Base-by-base conservation (phyloP, 2,113 vertebrate genomes). In the Eptesicus fuscus region DNA sequence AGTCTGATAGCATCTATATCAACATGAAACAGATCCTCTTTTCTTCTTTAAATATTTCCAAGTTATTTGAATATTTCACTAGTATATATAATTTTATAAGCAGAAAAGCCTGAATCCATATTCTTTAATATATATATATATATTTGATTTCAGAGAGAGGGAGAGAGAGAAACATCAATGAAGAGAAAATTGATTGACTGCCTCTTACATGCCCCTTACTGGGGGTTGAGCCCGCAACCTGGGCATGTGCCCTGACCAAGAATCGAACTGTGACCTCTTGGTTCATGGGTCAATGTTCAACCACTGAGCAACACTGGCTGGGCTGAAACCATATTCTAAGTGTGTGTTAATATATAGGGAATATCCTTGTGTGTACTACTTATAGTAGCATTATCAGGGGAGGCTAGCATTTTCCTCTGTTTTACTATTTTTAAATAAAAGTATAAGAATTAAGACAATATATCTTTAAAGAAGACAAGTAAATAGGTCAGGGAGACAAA, bases 21-120 rank as follows among this genome's bases (percentile, higher is more conserved):
- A 51, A 69, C 67, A 79, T 53, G 30, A 82, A 88, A 83, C 28
- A 70, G n/a, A 67, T 32, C n/a, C 25, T 83, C 13, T 28, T 91
- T 95, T 85, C 37, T 93, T 83, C 56, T 93, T 88, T 82, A 88
- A 79, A 65, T 28, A 67, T 65, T 84, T 80, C 28, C 16, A 56
- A 76, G 42, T 88, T 17, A 88, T 63, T 42, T 91, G 51, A 83
- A 37, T 85, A 77, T 92, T 92, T 91, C 91, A 42, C 35, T 80
- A 63, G 23, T 42, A 14, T n/a, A 20, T 69, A 47, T 9, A 7
- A 37, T 80, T 85, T 80, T 74, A 56, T 56, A 40, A 65, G 40
- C 17, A 85, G 73, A 47, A 76, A 94, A 74, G 32, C 11, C 12
- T 78, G 67, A 40, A 44, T 25, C 2, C 67, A 63, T 28, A 51